These are phyloP conservation scores for Asbolus verrucosus DNA, from an alignment of 1,140 invertebrate genomes.

Conservation along the genomic window DNA sequence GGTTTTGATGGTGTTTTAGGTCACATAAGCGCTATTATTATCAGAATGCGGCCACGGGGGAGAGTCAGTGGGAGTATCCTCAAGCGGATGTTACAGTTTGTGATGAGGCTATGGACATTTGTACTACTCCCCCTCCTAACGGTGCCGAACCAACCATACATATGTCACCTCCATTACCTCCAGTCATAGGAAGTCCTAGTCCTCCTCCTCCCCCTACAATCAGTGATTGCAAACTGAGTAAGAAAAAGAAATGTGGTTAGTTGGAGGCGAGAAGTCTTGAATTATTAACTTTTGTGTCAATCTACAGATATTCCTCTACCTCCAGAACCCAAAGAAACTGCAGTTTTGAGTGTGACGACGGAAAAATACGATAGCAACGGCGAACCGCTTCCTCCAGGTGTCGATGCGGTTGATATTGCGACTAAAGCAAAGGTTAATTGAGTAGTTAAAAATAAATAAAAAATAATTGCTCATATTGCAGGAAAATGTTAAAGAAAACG, in stretches of 20 bases:
- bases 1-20: slow-evolving; percentile 68
- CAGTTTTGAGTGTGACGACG: slow-evolving; percentile 43
- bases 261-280: not conserved
- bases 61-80: slow-evolving; percentile 78
- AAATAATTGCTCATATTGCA: too few relatives aligned
- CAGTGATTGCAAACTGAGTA: slow-evolving; percentile 38
- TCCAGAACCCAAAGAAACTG: slow-evolving; percentile 47
- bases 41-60: slow-evolving; percentile 70
- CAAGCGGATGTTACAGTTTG: slow-evolving; percentile 68
- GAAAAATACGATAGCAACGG: slow-evolving; percentile 45
- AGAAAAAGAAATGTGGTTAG: slow-evolving; percentile 36
- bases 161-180: slow-evolving; percentile 60
- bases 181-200: slow-evolving; percentile 57
- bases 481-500: slow-evolving; percentile 59
- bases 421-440: slow-evolving; percentile 60
- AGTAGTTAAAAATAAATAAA: slow-evolving; percentile 63
- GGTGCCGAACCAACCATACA: slow-evolving; percentile 33
- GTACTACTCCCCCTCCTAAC: slow-evolving; percentile 69
- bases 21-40: slow-evolving; percentile 79
- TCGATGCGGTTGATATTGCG: slow-evolving; percentile 66
- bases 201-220: slow-evolving; percentile 63
- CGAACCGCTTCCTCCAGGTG: slow-evolving; percentile 69
- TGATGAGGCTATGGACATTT: slow-evolving; percentile 74
- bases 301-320: slow-evolving; percentile 55
- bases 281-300: slow-evolving; percentile 24